Conservation (phyloP, 2,797 vertebrate species). For the Muraenolepis orangiensis region DNA sequence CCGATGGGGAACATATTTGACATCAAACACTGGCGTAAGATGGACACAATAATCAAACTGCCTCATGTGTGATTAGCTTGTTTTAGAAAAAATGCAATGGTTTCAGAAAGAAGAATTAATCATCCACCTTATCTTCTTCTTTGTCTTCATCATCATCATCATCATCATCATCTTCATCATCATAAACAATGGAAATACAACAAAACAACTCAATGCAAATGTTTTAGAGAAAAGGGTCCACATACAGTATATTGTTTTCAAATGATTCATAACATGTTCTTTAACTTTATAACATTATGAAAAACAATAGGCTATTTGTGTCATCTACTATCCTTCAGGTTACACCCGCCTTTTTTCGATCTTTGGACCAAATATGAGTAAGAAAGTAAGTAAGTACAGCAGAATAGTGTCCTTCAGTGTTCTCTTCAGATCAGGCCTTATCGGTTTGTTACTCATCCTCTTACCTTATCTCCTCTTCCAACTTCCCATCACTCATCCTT, state of each 20-base stretch:
- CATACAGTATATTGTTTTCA: not conserved
- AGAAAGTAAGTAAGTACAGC: not conserved
- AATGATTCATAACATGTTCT: too few relatives aligned
- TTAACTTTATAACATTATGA: too few relatives aligned
- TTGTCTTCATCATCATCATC: too few relatives aligned
- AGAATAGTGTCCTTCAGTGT: not conserved
- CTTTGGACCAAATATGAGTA: not conserved
- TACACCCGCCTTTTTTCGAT: too few relatives aligned
- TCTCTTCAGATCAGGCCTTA: too few relatives aligned
- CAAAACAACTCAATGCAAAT: not conserved
- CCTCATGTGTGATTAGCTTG: not conserved
- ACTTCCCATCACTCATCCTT: not conserved
- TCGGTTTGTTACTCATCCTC: not conserved
- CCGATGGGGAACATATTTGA: not conserved
- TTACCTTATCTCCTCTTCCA: not conserved
- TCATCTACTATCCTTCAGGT: too few relatives aligned
- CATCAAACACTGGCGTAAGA: not conserved
- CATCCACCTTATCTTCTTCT: too few relatives aligned
- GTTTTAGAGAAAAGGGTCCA: not conserved
- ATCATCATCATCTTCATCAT: too few relatives aligned
- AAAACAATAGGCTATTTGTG: too few relatives aligned
- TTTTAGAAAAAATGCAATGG: not conserved
- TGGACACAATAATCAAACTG: not conserved
- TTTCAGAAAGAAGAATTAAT: too few relatives aligned
- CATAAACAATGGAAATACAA: too few relatives aligned